Percentiles rank a stretch among this genome's conserved stretches.
phyloP scores from a whole-genome alignment of 2,113 vertebrate genomes.

The Delphinapterus leucas region DNA sequence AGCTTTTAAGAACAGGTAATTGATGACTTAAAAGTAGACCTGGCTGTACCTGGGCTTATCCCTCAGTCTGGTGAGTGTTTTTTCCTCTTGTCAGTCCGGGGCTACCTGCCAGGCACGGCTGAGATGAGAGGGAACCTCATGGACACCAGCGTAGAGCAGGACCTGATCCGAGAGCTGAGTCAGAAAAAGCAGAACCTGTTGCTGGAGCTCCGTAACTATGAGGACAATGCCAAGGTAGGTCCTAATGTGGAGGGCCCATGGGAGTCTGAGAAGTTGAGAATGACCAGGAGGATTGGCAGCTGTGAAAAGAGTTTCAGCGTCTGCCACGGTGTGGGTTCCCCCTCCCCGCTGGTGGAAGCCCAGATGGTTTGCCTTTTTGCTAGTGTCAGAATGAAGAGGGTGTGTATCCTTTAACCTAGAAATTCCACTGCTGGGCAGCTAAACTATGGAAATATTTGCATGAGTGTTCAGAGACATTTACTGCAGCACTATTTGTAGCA shows the following conservation, averaged over 20 bases:
- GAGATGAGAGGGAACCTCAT: conserved; percentile 92
- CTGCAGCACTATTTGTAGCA: background rate
- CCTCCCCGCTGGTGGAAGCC: rapidly evolving
- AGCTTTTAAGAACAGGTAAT: background rate
- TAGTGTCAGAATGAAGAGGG: background rate
- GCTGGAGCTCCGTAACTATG: conserved; percentile 95
- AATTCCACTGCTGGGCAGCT: background rate
- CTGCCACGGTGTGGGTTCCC: background rate
- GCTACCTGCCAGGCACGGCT: conserved; percentile 92
- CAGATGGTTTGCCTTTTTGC: background rate
- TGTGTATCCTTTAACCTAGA: background rate
- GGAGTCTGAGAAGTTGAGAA: too few relatives aligned
- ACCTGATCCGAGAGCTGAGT: conserved; percentile 94
- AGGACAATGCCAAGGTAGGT: conserved; percentile 92
- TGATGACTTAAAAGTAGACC: background rate
- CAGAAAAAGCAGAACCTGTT: conserved; percentile 95
- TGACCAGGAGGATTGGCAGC: too few relatives aligned
- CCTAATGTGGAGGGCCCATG: background rate
- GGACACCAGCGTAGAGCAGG: conserved; percentile 93
- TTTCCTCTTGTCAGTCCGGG: conserved; percentile 87
- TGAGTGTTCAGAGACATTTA: background rate
- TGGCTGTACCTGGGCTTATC: background rate
- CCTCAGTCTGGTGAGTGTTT: background rate
- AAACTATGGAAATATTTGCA: background rate
- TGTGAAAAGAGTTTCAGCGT: background rate